Evolutionary conservation across 2,797 vertebrate genomes (phyloP), one percentile per base, ranked within the genome.

Genomic region (Cyclura pinguis): DNA sequence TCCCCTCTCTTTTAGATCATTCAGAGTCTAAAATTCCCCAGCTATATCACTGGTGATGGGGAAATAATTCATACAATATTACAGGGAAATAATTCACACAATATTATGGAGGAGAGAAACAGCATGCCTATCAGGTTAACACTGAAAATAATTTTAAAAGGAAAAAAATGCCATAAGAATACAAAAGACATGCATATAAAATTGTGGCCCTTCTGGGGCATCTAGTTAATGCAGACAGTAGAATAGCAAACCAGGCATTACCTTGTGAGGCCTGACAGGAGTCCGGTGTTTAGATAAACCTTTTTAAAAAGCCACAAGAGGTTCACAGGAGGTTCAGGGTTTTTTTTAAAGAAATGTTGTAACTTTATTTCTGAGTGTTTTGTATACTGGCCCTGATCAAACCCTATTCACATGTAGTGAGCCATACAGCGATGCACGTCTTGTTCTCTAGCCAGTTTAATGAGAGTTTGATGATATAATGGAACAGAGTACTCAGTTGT

Each of bases 201-300:
- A 8, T 0, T 2, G 14, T 27, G 7, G 9, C 0, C 64, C 74
- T 76, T 88, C 35, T 3, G 24, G 35, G 16, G 67, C 82, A 20
- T 9, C 2, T 7, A 0, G 16, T 85, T 55, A 72, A 74, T 76
- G 52, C 82, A 13, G 18, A 7, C 0, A 29, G n/a, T 0, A 22
- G 0, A 22, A 35, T 38, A 32, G 42, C 50, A 47, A 0, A 1
- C 3, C 4, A 1, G 77, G 50, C n/a, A 38, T 3, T 42, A 52
- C 0, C 12, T 2, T 74, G 18, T 64, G 13, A 69, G 62, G 14
- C 20, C 14, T 18, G 67, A 16, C 38, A 76, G 27, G 57, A n/a
- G 27, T 38, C 27, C 52, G 67, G 32, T 64, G 47, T 55, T 32
- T 8, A 52, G n/a, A 47, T 52, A 84, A 94, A 88, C 5, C 0